These are phyloP conservation scores for Lycaon pictus DNA, from an alignment of 2,113 vertebrate genomes.

Conservation along the genomic window DNA sequence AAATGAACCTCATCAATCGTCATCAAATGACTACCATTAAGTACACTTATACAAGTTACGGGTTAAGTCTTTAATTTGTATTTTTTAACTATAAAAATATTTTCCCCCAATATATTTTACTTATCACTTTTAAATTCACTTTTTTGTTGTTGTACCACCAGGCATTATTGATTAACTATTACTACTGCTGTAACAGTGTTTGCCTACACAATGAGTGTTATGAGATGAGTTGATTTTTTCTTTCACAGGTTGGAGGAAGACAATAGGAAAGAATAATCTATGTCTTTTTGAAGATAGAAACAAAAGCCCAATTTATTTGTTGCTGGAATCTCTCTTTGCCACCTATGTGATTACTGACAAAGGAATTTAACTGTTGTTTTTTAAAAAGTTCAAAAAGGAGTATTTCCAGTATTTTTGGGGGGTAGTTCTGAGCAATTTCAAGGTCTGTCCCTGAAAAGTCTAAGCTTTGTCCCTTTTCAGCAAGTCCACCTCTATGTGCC, in stretches of 20 bases:
- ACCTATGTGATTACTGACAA: background rate
- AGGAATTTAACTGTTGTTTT: background rate
- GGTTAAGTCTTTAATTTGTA: background rate
- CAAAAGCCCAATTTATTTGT: background rate
- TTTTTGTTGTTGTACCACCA: background rate
- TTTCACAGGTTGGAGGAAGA: background rate
- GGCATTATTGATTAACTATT: background rate
- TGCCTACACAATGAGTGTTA: background rate
- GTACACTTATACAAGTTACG: background rate
- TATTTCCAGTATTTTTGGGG: background rate
- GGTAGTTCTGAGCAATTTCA: slow-evolving; percentile 7
- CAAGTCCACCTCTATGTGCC: background rate
- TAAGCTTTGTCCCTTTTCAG: background rate
- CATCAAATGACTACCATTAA: background rate
- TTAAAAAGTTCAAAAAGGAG: background rate
- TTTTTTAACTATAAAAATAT: background rate
- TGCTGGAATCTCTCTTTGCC: background rate
- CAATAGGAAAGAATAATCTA: background rate
- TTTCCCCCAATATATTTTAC: background rate
- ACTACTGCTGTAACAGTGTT: background rate
- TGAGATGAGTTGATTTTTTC: background rate
- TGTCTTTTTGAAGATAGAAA: slow-evolving; percentile 29
- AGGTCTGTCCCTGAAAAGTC: background rate
- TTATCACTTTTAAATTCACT: background rate
- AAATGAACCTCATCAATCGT: background rate